Percentiles rank a stretch among this genome's conserved stretches.
phyloP scores from a whole-genome alignment of 2,113 vertebrate genomes.

The Oryzias curvinotus region DNA sequence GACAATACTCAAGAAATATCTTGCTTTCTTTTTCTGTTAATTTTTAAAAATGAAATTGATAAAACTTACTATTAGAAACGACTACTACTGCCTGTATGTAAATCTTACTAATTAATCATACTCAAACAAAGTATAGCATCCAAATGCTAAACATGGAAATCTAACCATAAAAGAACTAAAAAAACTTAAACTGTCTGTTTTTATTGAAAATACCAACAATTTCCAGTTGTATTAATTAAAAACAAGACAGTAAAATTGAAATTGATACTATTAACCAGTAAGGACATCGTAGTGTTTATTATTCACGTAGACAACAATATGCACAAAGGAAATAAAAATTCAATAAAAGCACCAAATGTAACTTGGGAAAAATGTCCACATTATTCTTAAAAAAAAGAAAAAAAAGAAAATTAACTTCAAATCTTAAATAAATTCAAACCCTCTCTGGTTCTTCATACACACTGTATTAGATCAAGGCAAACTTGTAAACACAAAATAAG shows the following conservation, averaged over 20 bases:
- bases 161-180: constrained; percentile 41
- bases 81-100: constrained; percentile 54
- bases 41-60: constrained; percentile 56
- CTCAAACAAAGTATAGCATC: constrained; percentile 43
- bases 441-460: constrained; percentile 55
- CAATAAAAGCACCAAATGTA: constrained; percentile 62
- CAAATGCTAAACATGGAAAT: constrained; percentile 45
- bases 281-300: constrained; percentile 67
- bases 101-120: constrained; percentile 33
- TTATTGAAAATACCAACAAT: constrained; percentile 36
- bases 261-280: constrained; percentile 28
- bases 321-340: constrained; percentile 14
- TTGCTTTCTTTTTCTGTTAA: constrained; percentile 55
- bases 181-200: constrained; percentile 24
- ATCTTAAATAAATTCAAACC: constrained; percentile 68
- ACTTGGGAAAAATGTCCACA: constrained; percentile 30
- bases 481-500: constrained; percentile 59
- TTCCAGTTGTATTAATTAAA: constrained; percentile 32
- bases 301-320: constrained; percentile 43
- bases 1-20: constrained; percentile 55
- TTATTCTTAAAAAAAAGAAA: constrained; percentile 22
- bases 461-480: constrained; percentile 62
- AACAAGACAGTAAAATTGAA: constrained; percentile 33
- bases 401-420: neutral
- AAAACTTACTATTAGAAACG: constrained; percentile 47